phyloP scores from a whole-genome alignment of 1,140 invertebrate genomes.

The Neoseiulus cucumeris region DNA sequence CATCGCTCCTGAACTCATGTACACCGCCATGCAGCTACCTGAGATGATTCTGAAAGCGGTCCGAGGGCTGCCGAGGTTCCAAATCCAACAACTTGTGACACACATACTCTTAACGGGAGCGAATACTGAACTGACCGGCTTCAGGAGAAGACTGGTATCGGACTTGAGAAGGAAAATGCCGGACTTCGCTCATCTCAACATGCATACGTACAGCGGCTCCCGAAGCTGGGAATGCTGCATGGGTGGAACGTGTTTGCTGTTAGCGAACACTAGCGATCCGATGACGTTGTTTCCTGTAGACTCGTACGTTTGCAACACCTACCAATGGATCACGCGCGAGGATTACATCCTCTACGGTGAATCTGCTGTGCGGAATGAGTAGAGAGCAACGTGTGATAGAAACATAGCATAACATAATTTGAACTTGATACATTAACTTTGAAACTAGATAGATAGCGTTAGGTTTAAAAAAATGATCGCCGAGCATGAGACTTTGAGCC shows the following conservation, averaged over 20 bases:
- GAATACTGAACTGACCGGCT: slow-evolving; percentile 32
- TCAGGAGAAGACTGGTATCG: slow-evolving; percentile 28
- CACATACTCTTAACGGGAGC: slow-evolving; percentile 33
- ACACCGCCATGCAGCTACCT: slow-evolving; percentile 29
- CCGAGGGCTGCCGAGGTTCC: slow-evolving; percentile 26
- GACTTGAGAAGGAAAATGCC: slow-evolving; percentile 31
- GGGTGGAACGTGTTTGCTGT: slow-evolving; percentile 32
- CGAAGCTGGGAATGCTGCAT: slow-evolving; percentile 33
- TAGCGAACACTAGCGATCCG: slow-evolving; percentile 19
- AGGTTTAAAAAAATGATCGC: too few relatives aligned
- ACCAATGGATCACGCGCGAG: slow-evolving; percentile 30
- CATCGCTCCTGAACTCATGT: slow-evolving; percentile 34
- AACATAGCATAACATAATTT: too few relatives aligned
- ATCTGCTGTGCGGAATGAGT: neutral
- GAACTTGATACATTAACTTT: neutral
- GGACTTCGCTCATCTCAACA: slow-evolving; percentile 28
- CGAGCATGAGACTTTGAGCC: too few relatives aligned
- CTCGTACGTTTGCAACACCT: slow-evolving; percentile 29
- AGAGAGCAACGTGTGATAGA: neutral
- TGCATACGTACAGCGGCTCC: slow-evolving; percentile 28
- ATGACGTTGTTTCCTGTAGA: neutral
- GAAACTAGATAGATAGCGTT: neutral
- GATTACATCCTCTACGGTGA: slow-evolving; percentile 32
- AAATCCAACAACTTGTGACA: slow-evolving; percentile 30
- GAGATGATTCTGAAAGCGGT: slow-evolving; percentile 31